Evolutionary conservation across 2,888 invertebrate genomes (phyloP).

Genomic region (Automeris io): DNA sequence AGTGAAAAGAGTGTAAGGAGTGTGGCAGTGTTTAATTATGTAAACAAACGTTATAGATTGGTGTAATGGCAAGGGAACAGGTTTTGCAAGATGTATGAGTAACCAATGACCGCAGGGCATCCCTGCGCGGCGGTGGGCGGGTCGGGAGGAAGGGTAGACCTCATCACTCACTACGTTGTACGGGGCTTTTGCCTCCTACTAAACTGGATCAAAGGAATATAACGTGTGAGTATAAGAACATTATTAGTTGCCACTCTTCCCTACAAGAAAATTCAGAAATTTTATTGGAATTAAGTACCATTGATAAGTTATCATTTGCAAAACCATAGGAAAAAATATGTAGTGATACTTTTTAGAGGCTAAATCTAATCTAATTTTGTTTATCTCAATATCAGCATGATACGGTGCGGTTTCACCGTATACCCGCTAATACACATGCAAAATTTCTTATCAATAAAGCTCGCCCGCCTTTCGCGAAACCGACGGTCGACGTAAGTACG

Average conservation of each 20-base stretch:
- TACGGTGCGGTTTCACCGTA: conserved; percentile 4
- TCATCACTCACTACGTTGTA: conserved; percentile 31
- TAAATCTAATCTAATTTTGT: conserved; percentile 18
- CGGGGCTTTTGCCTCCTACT: conserved; percentile 31
- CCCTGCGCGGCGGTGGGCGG: conserved; percentile 41
- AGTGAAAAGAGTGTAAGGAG: conserved; percentile 28
- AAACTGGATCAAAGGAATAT: conserved; percentile 29
- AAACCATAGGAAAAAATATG: conserved; percentile 14
- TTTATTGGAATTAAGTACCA: conserved; percentile 6
- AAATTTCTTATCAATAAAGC: background rate
- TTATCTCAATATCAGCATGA: conserved; percentile 11
- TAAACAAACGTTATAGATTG: conserved; percentile 37
- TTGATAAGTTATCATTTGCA: conserved; percentile 17
- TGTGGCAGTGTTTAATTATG: conserved; percentile 37
- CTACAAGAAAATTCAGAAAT: conserved; percentile 1
- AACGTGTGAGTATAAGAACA: conserved; percentile 34
- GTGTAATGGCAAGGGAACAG: conserved; percentile 46
- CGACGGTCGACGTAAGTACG: too few species aligned
- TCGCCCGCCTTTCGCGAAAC: background rate
- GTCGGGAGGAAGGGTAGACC: conserved; percentile 40
- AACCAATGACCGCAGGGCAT: conserved; percentile 63
- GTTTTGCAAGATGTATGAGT: conserved; percentile 61
- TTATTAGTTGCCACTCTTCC: conserved; percentile 3
- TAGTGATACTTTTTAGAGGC: conserved; percentile 15
- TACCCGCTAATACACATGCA: conserved; percentile 2